phyloP scores from a whole-genome alignment of 2,113 vertebrate genomes.

The Gymnorhina tibicen region DNA sequence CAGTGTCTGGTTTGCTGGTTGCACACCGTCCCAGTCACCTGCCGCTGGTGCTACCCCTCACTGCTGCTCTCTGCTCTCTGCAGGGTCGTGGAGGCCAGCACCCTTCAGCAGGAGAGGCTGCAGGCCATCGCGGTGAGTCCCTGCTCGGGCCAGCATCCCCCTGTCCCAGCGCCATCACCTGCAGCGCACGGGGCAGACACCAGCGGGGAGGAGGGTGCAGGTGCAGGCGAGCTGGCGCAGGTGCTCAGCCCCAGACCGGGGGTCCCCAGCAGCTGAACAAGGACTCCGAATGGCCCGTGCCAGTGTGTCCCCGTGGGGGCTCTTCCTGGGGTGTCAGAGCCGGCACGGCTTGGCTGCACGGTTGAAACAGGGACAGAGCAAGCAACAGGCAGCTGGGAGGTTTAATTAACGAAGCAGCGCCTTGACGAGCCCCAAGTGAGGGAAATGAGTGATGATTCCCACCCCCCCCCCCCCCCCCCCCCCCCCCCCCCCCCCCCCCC shows the following conservation, averaged over 20 bases:
- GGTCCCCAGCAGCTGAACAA: background rate
- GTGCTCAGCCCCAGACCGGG: background rate
- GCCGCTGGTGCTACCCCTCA: background rate
- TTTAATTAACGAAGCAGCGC: background rate
- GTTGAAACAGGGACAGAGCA: background rate
- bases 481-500: background rate
- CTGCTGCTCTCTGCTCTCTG: background rate
- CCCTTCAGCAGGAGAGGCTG: constrained; percentile 74
- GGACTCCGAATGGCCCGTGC: fast-evolving
- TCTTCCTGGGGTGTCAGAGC: background rate
- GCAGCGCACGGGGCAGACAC: fast-evolving
- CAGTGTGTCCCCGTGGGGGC: background rate
- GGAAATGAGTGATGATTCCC: background rate
- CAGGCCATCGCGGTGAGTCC: constrained; percentile 77
- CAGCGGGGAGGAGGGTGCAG: fast-evolving
- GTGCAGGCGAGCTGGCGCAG: background rate
- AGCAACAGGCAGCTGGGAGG: background rate
- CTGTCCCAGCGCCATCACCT: fast-evolving
- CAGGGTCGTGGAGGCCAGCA: constrained; percentile 65
- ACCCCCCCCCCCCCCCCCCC: background rate
- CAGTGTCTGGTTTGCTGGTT: background rate
- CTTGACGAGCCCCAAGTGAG: background rate
- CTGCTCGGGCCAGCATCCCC: background rate
- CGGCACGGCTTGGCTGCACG: fast-evolving
- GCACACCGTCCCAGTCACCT: background rate